Conservation (phyloP, 2,113 vertebrate species). For the Jaculus jaculus region DNA sequence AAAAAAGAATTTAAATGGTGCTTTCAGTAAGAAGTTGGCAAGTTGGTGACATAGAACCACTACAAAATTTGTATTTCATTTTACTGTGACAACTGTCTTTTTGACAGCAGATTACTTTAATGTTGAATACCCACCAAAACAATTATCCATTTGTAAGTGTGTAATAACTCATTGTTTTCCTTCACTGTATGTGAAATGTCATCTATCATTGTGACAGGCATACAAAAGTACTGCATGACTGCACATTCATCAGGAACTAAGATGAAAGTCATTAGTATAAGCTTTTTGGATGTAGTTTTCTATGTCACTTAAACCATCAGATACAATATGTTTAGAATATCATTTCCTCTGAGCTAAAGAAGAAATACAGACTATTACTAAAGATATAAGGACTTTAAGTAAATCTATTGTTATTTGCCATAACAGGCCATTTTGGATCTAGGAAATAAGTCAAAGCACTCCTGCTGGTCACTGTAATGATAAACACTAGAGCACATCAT, state of each 20-base stretch:
- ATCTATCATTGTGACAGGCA: constrained; percentile 76
- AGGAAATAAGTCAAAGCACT: background rate
- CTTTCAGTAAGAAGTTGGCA: constrained; percentile 48
- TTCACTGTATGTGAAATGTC: constrained; percentile 78
- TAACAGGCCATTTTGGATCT: background rate
- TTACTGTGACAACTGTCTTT: constrained; percentile 64
- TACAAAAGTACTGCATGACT: constrained; percentile 71
- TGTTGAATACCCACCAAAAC: constrained; percentile 75
- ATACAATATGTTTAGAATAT: constrained; percentile 43
- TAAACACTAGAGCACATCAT: background rate
- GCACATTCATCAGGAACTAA: constrained; percentile 53
- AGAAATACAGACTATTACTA: constrained; percentile 16
- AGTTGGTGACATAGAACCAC: constrained; percentile 44
- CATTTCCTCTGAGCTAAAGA: constrained; percentile 42
- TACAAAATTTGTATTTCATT: constrained; percentile 74
- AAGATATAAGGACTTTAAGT: background rate
- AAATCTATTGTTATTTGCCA: background rate
- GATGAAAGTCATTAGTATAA: constrained; percentile 66
- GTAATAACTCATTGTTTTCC: constrained; percentile 79
- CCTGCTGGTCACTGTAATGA: background rate
- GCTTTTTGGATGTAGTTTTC: constrained; percentile 56
- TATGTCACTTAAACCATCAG: constrained; percentile 39
- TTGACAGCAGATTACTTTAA: constrained; percentile 77
- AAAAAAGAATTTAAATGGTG: constrained; percentile 37
- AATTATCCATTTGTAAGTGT: constrained; percentile 75